phyloP scores from a whole-genome alignment of 2,113 vertebrate genomes.

The Tor tambroides region DNA sequence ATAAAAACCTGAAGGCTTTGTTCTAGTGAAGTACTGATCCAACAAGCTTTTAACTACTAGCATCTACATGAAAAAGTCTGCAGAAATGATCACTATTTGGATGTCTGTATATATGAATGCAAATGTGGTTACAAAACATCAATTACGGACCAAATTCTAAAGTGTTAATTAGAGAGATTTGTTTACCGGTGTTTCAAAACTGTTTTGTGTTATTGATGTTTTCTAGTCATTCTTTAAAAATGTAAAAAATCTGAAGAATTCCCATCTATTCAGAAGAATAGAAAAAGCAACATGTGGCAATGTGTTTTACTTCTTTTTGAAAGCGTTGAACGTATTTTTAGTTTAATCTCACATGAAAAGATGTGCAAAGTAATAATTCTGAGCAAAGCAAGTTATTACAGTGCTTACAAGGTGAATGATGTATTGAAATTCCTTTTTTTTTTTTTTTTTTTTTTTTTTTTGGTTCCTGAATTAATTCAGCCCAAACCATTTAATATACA shows the following conservation, averaged over 20 bases:
- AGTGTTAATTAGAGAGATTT: neutral
- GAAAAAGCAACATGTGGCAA: neutral
- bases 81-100: too few relatives aligned
- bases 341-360: neutral
- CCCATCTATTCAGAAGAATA: neutral
- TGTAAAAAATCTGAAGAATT: slow-evolving; percentile 18
- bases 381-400: neutral
- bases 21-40: neutral
- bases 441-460: too few relatives aligned
- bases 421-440: neutral
- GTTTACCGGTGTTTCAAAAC: neutral
- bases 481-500: neutral
- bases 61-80: neutral
- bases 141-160: neutral
- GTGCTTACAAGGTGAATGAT: too few relatives aligned
- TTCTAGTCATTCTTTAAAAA: slow-evolving; percentile 3
- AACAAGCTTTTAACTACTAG: too few relatives aligned
- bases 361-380: neutral
- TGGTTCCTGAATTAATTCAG: neutral
- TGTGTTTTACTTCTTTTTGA: neutral
- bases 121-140: neutral
- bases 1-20: slow-evolving; percentile 3
- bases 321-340: neutral
- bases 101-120: neutral
- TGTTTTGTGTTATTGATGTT: neutral